Evolutionary conservation across 2,888 invertebrate species (phyloP), one percentile per base, ranked within the genome.

Genomic region (Eueremaeus valkanovi): DNA sequence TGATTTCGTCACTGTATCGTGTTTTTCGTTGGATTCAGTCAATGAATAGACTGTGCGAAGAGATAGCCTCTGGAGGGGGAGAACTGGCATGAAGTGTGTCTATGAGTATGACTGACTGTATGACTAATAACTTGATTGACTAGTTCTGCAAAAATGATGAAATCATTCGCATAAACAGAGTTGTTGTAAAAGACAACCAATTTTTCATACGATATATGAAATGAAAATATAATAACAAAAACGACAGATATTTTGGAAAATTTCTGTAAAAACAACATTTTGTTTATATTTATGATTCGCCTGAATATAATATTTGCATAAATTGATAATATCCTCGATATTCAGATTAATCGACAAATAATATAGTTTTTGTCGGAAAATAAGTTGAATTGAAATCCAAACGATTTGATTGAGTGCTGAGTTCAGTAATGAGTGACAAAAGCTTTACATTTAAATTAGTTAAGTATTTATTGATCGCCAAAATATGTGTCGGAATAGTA

Each of bases 51-150:
- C n/a, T n/a, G n/a, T n/a, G n/a, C n/a, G n/a, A n/a, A n/a, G n/a
- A n/a, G n/a, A n/a, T n/a, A n/a, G n/a, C n/a, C n/a, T 8, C 36
- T 36, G 36, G 36, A n/a, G n/a, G 36, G 11, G 36, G 36, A 5
- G 6, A 11, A 36, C 5, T 36, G 11, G 36, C 36, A 36, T n/a
- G 21, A 51, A 51, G 3, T 51, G 51, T 51, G 51, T 51, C 51
- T 51, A 6, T 51, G 2, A 8, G 2, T 45, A 11, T 8, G 42
- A 13, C 40, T 40, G 40, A 6, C 40, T 40, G 9, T 58, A 58
- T 58, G 58, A 58, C 58, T 58, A 58, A 58, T 58, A 58, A 58
- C 58, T 58, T 58, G 58, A 58, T 58, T 13, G 58, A 58, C 58
- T 58, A 29, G 58, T 58, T 49, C 49, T 58, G 5, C 9, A 9